Base-by-base conservation (phyloP, 1,140 invertebrate species). In the Oncopodura yosiiana region DNA sequence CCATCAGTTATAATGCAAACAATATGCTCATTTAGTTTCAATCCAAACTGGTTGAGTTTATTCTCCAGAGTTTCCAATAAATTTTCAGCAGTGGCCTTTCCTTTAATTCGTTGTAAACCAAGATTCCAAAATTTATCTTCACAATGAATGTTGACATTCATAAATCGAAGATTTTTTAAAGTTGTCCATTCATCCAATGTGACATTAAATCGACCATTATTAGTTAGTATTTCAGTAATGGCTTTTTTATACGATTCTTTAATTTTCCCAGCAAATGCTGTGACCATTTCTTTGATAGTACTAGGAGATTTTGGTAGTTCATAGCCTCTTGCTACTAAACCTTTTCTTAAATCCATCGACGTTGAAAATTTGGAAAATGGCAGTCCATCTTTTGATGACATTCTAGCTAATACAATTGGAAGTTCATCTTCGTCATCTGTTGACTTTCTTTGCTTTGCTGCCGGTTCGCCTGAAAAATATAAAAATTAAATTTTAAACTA, bases 1-100 rank as follows among this genome's bases (percentile, higher is more conserved):
- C 53, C 53, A 30, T 55, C 53, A n/a, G 53, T 55, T n/a, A 37
- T 29, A 8, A 41, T 3, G 14, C 26, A 3, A 26, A 55, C 42
- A 16, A 55, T 27, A 29, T 55, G 21, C 3, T 36, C 37, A 3
- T 55, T 23, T 2, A 55, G 29, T 5, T 5, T 19, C 19, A 55
- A 5, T 5, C 34, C 32, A 38, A 48, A 48, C 12, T 29, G 19
- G 2, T 12, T 9, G 4, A 29, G 5, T 42, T 18, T 42, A 26
- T 27, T 39, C 5, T 14, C 5, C 3, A 39, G 16, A 19, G 6
- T 44, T 37, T 55, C 36, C 12, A 23, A n/a, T 18, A 26, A 9
- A 8, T 6, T 16, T 48, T 46, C 53, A 16, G 53, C 53, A 11
- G 42, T 46, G 2, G 23, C 12, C 16, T 19, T 19, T 16, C 53